Evolutionary conservation across 2,113 vertebrate genomes (phyloP).

Genomic region (Aix galericulata): DNA sequence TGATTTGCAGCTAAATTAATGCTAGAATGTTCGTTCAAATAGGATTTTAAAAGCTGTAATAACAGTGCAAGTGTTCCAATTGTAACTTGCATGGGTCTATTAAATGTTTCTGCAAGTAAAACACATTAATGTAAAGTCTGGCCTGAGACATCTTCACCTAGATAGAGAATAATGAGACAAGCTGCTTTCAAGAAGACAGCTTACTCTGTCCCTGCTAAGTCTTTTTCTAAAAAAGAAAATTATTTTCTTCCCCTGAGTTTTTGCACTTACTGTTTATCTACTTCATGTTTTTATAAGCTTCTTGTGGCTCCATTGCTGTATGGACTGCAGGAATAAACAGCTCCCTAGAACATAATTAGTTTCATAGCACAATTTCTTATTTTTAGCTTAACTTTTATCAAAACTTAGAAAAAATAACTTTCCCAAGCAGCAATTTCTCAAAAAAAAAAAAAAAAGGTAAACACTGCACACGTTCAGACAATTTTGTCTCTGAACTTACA

Average conservation of each 20-base stretch:
- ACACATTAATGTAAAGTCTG: neutral
- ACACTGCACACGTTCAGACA: neutral
- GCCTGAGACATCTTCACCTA: neutral
- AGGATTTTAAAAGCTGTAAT: slow-evolving; percentile 29
- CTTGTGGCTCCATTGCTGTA: neutral
- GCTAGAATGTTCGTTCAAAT: slow-evolving; percentile 8
- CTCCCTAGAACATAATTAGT: neutral
- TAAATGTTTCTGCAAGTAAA: slow-evolving; percentile 16
- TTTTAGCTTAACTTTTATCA: neutral
- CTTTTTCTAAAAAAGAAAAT: neutral
- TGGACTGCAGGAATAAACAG: neutral
- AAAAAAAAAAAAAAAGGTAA: neutral
- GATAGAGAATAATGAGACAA: neutral
- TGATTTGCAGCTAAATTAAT: slow-evolving; percentile 35
- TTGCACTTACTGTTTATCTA: neutral
- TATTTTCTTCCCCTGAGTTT: neutral
- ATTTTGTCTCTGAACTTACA: neutral
- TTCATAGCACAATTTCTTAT: neutral
- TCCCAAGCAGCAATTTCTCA: neutral
- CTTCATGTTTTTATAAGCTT: neutral
- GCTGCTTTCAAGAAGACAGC: neutral
- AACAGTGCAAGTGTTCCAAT: neutral
- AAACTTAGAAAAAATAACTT: neutral
- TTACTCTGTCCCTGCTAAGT: neutral
- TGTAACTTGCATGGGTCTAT: neutral